Evolutionary conservation across 2,797 vertebrate species (phyloP), one percentile per base, ranked within the genome.

Genomic region (Bovichtus diacanthus): DNA sequence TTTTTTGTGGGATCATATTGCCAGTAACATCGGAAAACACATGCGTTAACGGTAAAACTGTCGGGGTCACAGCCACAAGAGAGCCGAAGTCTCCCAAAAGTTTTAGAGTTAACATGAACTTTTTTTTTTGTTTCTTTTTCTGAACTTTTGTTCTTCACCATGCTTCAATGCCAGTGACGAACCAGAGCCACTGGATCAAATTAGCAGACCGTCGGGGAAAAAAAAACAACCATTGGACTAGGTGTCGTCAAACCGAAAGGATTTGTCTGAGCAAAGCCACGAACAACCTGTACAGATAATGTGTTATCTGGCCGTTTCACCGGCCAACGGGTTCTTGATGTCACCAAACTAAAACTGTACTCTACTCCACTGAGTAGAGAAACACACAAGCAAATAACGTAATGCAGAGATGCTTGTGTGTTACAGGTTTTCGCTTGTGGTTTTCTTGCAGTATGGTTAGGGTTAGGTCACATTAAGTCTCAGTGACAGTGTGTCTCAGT

Each of bases 1-100:
- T 94, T 83, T 93, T 91, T 91, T 84, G 89, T 95, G 95, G 93
- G 94, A 97, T 97, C 96, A 98, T 98, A 96, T 96, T 86, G 98
- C 98, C 98, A 93, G 98, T 97, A 99, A 99, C 98, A 99, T 97
- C 93, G 87, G 25, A 83, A 93, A 91, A 90, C 36, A 85, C 71
- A 76, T 86, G 84, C 73, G 89, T 94, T 95, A 94, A 93, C 93
- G 4, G 60, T 93, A 92, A 94, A 94, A 94, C 94, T 93, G 70
- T 66, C 18, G 61, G 90, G n/a, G 88, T 49, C 68, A 21, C 27
- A 53, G 76, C 83, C 44, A 54, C 58, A 79, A 78, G 19, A 41
- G n/a, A 78, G 70, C 71, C 31, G 3, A 53, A 3, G 27, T 66
- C 54, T 46, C 85, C 90, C 90, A 66, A 89, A 84, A 94, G 94